Evolutionary conservation across 2,888 invertebrate species (phyloP).

Genomic region (Leistus spinibarbis): DNA sequence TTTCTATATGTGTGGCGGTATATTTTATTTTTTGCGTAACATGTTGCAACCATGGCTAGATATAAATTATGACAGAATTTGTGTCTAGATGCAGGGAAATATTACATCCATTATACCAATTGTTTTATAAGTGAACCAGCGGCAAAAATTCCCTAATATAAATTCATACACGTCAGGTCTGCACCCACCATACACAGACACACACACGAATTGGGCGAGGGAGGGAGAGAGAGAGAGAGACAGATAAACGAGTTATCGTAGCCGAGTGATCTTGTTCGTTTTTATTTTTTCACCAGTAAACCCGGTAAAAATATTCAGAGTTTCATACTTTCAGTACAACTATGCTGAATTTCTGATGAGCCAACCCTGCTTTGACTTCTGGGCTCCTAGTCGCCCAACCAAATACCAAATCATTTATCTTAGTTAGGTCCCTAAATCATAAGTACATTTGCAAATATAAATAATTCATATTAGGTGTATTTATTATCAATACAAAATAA

Average conservation of each 20-base stretch:
- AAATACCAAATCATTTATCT: neutral
- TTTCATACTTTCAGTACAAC: conserved; percentile 43
- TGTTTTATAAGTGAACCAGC: conserved; percentile 22
- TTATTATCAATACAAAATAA: too few relatives aligned
- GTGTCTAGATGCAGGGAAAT: conserved; percentile 25
- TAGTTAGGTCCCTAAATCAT: too few relatives aligned
- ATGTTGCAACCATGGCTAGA: neutral
- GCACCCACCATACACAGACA: neutral
- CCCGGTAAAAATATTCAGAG: conserved; percentile 44
- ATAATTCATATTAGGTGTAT: too few relatives aligned
- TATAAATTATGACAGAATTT: conserved; percentile 37
- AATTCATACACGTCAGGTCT: conserved; percentile 32
- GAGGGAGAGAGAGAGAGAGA: neutral
- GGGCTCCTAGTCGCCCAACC: conserved; percentile 6
- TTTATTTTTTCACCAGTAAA: conserved; percentile 37
- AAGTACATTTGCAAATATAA: too few relatives aligned
- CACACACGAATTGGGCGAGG: neutral
- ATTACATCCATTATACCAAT: conserved; percentile 36
- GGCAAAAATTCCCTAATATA: conserved; percentile 39
- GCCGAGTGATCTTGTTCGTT: conserved; percentile 44
- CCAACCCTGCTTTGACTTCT: conserved; percentile 36
- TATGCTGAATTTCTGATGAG: conserved; percentile 44
- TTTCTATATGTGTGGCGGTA: conserved; percentile 37
- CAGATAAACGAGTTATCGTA: conserved; percentile 43
- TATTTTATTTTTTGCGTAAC: neutral